Evolutionary conservation across 2,888 invertebrate genomes (phyloP), one percentile per base, ranked within the genome.

Genomic region (Coremacera marginata): DNA sequence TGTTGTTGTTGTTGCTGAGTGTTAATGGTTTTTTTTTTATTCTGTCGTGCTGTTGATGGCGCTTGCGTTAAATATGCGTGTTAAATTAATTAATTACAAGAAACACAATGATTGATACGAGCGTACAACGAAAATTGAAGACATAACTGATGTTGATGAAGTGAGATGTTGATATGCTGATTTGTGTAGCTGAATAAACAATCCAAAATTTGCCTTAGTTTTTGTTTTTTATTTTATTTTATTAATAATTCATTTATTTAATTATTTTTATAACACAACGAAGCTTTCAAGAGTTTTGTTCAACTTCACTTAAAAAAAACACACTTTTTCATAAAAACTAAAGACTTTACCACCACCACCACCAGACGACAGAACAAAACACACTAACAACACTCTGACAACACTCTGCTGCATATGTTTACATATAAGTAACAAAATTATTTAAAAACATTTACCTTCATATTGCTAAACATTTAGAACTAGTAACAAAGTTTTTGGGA

Each of bases 21-120:
- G 82, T 82, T 82, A 85, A 85, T 85, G 85, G 85, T 85, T 86
- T 84, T 85, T 85, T 86, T 84, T 85, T 84, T 81, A 82, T 82
- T 83, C 85, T 86, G 86, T 86, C 85, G 85, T 82, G 80, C 80
- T 77, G 77, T 76, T 60, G 68, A 49, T 71, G 51, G 57, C 63
- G 70, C 60, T 76, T 80, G 82, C 81, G 82, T 81, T 80, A 82
- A 84, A 79, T n/a, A n/a, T 60, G 22, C 57, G 78, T 81, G 80
- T 82, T 82, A 82, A 82, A 84, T 82, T 83, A 81, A 81, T 83
- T 81, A 83, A 78, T 81, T 82, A 78, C 62, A 70, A 4, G 51
- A 63, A 37, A 60, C 67, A 14, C 52, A 51, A 31, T 16, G 25
- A 55, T n/a, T 74, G 55, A 63, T 60, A 63, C 52, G 37, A 63